A percentile compares a stretch with the other conserved stretches of the same genome.
Conservation (phyloP, 2,113 vertebrate species). For the Lophochroa leadbeateri region DNA sequence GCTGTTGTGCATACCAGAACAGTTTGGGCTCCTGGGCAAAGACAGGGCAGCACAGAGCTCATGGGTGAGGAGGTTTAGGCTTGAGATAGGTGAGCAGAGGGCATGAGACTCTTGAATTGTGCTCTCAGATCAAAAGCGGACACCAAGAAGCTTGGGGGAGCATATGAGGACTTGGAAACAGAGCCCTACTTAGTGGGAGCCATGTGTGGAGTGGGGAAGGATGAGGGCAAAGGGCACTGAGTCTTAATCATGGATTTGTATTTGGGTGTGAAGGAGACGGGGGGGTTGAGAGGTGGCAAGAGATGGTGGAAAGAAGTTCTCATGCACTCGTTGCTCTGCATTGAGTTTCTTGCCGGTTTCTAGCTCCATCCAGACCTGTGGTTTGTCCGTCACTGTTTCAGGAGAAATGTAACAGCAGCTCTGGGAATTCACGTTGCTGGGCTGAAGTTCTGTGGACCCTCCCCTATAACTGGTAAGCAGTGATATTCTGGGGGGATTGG, state of each 20-base stretch:
- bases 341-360: constrained; percentile 40
- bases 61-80: not conserved
- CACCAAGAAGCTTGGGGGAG: not conserved
- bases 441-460: not conserved
- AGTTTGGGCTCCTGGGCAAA: not conserved
- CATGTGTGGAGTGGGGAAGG: not conserved
- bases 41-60: not conserved
- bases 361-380: constrained; percentile 56
- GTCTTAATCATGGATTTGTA: constrained; percentile 29
- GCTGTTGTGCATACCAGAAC: not conserved
- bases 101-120: not conserved
- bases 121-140: not conserved
- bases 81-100: not conserved
- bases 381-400: constrained; percentile 58
- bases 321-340: constrained; percentile 40
- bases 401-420: constrained; percentile 10
- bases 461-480: constrained; percentile 8
- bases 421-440: not conserved
- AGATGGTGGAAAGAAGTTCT: not conserved
- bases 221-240: constrained; percentile 21
- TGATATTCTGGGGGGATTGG: not conserved
- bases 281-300: not conserved
- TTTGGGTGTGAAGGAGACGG: not conserved
- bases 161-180: not conserved
- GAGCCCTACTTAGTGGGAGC: not conserved